Conservation (phyloP, 2,113 vertebrate genomes). For the Fulica atra region DNA sequence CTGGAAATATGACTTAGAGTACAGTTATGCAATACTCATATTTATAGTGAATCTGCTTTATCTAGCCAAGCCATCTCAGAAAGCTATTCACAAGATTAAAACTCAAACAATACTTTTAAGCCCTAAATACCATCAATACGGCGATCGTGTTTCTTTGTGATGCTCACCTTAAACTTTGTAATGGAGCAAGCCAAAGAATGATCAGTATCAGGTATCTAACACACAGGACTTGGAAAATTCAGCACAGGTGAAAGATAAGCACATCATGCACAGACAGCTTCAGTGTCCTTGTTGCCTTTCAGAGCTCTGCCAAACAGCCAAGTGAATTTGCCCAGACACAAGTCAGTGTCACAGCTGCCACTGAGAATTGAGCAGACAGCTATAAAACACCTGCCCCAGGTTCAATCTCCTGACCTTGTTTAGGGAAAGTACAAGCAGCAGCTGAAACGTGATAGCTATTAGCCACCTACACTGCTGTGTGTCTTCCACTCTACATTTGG, state of each 20-base stretch:
- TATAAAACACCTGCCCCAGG: neutral
- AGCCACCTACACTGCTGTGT: rapidly evolving
- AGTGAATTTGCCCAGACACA: neutral
- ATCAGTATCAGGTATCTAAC: conserved; percentile 37
- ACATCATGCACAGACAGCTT: neutral
- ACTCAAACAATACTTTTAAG: neutral
- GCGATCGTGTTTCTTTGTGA: neutral
- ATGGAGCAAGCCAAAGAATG: neutral
- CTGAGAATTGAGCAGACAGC: neutral
- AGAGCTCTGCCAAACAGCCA: neutral
- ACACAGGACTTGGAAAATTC: conserved; percentile 50
- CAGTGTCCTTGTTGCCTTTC: neutral
- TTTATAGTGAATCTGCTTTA: neutral
- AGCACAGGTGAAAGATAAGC: conserved; percentile 7
- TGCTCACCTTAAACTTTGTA: neutral
- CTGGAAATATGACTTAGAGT: neutral
- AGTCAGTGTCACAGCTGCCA: neutral
- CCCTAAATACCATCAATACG: neutral
- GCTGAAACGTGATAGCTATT: neutral
- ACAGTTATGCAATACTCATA: neutral
- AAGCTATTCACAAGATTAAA: neutral
- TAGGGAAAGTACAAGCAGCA: neutral
- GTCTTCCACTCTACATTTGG: neutral
- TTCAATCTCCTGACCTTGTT: neutral
- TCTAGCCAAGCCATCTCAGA: neutral